phyloP scores from a whole-genome alignment of 2,797 vertebrate genomes.

The Macroramphosus scolopax region DNA sequence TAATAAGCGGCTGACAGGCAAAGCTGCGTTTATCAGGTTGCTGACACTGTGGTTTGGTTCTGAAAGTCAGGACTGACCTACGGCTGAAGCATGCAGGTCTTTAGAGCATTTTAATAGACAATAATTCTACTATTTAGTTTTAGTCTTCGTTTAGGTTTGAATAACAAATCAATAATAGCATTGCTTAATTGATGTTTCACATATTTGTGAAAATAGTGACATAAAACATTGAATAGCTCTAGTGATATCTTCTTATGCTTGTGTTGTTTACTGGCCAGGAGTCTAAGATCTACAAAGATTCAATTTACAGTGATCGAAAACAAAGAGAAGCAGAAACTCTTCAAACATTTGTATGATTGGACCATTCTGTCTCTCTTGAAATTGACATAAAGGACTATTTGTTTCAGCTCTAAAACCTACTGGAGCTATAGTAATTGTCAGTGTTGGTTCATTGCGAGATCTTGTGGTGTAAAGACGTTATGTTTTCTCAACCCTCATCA shows the following conservation, averaged over 20 bases:
- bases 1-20: slow-evolving; percentile 10
- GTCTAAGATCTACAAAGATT: background rate
- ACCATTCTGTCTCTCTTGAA: too few relatives aligned
- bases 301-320: background rate
- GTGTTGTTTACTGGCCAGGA: background rate
- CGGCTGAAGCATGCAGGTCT: background rate
- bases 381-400: background rate
- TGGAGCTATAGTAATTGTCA: slow-evolving; percentile 7
- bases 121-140: too few relatives aligned
- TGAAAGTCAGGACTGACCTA: background rate
- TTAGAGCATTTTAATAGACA: too few relatives aligned
- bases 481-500: slow-evolving; percentile 13
- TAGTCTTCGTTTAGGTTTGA: slow-evolving; percentile 8
- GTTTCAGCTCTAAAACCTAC: background rate
- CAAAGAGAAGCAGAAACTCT: too few relatives aligned
- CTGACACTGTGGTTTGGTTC: slow-evolving; percentile 1
- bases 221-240: too few relatives aligned
- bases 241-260: background rate
- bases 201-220: slow-evolving; percentile 1
- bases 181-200: slow-evolving; percentile 22
- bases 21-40: slow-evolving; percentile 14
- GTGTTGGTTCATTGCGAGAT: slow-evolving; percentile 8
- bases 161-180: slow-evolving; percentile 18
- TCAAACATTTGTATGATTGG: background rate
- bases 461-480: too few relatives aligned